These are phyloP conservation scores for Ceyx cyanopectus DNA, from an alignment of 2,113 vertebrate genomes.

Conservation along the genomic window DNA sequence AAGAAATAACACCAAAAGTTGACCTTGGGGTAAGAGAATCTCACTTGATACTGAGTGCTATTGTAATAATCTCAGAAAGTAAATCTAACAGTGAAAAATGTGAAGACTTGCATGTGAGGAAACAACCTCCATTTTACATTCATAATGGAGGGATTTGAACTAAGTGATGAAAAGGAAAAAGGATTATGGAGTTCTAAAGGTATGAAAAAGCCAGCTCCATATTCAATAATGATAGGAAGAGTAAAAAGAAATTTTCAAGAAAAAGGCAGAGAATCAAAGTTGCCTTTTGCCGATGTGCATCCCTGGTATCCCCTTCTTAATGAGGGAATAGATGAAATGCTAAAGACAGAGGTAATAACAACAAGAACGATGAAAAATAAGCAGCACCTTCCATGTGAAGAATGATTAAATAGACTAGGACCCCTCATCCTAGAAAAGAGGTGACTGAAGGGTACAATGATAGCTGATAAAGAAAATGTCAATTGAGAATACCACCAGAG, in stretches of 20 bases:
- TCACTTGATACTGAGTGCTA: neutral
- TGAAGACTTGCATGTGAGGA: neutral
- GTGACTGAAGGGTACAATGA: neutral
- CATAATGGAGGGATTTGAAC: neutral
- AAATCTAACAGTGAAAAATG: neutral
- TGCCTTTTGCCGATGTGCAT: neutral
- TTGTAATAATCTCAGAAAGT: neutral
- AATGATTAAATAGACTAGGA: neutral
- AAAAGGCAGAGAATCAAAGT: neutral
- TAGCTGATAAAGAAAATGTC: neutral
- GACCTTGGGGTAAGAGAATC: neutral
- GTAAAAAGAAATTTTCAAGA: neutral
- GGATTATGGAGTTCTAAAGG: neutral
- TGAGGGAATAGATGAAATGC: neutral
- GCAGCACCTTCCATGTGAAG: neutral
- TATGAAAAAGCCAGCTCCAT: neutral
- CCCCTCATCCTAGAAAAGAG: neutral
- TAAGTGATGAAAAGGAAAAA: neutral
- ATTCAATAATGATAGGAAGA: neutral
- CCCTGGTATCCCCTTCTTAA: neutral
- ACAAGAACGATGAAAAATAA: neutral
- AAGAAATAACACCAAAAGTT: too few species aligned
- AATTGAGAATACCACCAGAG: neutral
- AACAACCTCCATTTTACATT: neutral
- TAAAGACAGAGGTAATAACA: neutral